These are phyloP conservation scores for Hemichromis elongatus DNA, from an alignment of 2,113 vertebrate genomes.

Conservation along the genomic window DNA sequence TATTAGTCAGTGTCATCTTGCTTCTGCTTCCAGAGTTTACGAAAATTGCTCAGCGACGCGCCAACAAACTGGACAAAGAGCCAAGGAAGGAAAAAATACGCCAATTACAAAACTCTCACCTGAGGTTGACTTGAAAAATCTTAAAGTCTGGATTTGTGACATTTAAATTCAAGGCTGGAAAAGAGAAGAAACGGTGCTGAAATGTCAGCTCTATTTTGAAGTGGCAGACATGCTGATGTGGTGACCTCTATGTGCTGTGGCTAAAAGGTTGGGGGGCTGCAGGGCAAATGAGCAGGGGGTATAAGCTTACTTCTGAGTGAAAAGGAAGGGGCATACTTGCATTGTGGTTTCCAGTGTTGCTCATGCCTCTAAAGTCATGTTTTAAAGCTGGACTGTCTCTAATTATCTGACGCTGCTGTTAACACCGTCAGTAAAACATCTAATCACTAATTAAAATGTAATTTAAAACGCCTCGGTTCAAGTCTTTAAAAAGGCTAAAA, in stretches of 20 bases:
- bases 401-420: background rate
- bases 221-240: slow-evolving; percentile 53
- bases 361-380: background rate
- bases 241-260: slow-evolving; percentile 57
- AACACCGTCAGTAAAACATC: background rate
- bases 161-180: slow-evolving; percentile 25
- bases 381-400: background rate
- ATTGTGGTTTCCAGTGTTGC: background rate
- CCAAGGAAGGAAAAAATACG: background rate
- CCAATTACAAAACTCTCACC: background rate
- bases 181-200: slow-evolving; percentile 25
- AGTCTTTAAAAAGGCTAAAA: background rate
- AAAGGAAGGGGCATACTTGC: background rate
- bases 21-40: background rate
- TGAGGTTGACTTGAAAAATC: background rate
- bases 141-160: background rate
- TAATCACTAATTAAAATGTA: background rate
- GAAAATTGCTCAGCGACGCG: background rate
- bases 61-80: background rate
- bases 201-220: slow-evolving; percentile 59
- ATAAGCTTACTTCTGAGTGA: slow-evolving; percentile 21
- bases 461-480: background rate
- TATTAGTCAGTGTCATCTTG: background rate
- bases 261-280: slow-evolving; percentile 39
- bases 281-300: slow-evolving; percentile 21